These are phyloP conservation scores for Drosophila watanabei DNA, from an alignment of 1,140 invertebrate species.

Conservation along the genomic window DNA sequence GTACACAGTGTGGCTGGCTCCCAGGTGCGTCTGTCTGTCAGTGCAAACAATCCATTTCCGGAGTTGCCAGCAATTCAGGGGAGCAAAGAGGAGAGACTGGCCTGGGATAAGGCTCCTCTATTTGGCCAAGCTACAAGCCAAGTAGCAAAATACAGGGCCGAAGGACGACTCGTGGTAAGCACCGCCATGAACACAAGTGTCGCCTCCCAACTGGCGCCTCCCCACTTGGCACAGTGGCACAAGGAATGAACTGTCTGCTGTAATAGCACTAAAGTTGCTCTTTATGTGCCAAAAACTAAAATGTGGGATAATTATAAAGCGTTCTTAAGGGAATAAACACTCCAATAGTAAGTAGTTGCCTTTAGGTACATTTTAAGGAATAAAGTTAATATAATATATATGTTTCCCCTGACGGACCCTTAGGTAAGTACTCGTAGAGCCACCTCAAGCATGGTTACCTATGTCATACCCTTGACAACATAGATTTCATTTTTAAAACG, in stretches of 20 bases:
- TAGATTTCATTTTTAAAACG: too few species aligned
- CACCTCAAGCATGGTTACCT: too few species aligned
- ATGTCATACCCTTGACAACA: too few species aligned
- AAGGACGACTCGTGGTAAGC: conserved; percentile 16
- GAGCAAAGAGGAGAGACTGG: too few species aligned
- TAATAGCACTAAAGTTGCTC: conserved; percentile 11
- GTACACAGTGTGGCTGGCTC: conserved; percentile 16
- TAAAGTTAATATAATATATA: too few species aligned
- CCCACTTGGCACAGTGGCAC: conserved; percentile 17
- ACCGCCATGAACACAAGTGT: conserved; percentile 27
- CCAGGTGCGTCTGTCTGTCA: conserved; percentile 30
- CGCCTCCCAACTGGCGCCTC: conserved; percentile 10
- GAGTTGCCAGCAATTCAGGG: conserved; percentile 11
- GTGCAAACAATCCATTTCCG: conserved; percentile 45
- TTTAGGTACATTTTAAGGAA: too few species aligned
- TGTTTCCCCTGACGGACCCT: too few species aligned
- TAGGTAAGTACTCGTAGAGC: too few species aligned
- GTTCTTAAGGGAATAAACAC: too few species aligned
- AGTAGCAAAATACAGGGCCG: conserved; percentile 11
- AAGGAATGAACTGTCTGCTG: background rate
- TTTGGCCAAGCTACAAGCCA: conserved; percentile 22
- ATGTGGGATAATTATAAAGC: background rate
- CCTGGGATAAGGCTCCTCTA: background rate
- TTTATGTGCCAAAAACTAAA: background rate
- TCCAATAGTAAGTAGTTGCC: too few species aligned